Conservation (phyloP, 2,888 invertebrate species). For the Herminia tarsipennalis region DNA sequence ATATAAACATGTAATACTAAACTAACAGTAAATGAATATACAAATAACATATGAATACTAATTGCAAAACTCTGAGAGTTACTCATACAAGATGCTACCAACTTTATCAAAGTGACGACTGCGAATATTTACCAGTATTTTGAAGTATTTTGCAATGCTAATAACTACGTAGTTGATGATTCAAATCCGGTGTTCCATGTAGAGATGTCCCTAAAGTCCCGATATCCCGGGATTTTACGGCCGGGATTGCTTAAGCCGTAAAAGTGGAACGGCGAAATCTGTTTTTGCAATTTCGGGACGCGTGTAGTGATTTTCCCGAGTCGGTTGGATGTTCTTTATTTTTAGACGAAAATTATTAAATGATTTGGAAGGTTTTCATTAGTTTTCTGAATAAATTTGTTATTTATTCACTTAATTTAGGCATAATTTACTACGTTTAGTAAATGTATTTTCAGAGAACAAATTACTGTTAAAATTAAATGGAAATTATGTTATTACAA, state of each 20-base stretch:
- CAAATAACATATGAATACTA: conserved; percentile 24
- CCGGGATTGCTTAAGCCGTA: conserved; percentile 8
- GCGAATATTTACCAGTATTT: conserved; percentile 41
- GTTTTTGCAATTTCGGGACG: conserved; percentile 1
- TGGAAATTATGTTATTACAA: too few relatives aligned
- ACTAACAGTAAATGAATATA: conserved; percentile 3
- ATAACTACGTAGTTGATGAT: conserved; percentile 43
- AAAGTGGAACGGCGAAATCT: conserved; percentile 12
- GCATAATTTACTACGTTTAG: too few relatives aligned
- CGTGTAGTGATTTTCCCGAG: background rate
- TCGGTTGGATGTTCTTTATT: too few relatives aligned
- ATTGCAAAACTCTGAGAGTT: conserved; percentile 18
- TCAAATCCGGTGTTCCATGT: conserved; percentile 34
- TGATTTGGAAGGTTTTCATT: too few relatives aligned
- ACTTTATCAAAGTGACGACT: conserved; percentile 32
- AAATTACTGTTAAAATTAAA: too few relatives aligned
- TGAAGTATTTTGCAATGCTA: conserved; percentile 48
- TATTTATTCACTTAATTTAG: too few relatives aligned
- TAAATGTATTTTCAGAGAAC: too few relatives aligned
- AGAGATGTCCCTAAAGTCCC: conserved; percentile 26
- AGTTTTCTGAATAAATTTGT: too few relatives aligned
- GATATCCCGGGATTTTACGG: conserved; percentile 20
- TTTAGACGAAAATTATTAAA: too few relatives aligned
- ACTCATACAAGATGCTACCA: conserved; percentile 15
- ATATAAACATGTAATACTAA: background rate